Conservation (phyloP, 2,888 invertebrate genomes). For the Lasioglossum figueresi region DNA sequence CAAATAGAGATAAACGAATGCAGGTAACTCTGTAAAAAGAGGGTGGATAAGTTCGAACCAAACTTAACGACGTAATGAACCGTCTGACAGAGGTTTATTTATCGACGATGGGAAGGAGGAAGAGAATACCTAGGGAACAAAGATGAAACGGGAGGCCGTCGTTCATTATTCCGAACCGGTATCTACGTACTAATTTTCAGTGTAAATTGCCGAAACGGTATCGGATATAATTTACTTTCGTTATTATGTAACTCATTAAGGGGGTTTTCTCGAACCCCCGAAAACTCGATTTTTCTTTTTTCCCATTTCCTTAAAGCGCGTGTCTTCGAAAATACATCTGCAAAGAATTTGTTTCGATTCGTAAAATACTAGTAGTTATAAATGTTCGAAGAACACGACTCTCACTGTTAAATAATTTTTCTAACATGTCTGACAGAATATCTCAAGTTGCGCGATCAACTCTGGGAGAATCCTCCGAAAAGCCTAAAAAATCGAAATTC, state of each 20-base stretch:
- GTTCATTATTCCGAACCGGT: constrained; percentile 55
- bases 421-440: no score
- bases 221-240: neutral
- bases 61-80: constrained; percentile 82
- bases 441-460: no score
- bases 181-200: constrained; percentile 60
- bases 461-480: no score
- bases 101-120: constrained; percentile 70
- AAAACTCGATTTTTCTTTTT: neutral
- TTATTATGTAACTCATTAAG: neutral
- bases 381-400: no score
- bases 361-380: no score
- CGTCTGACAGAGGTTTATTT: constrained; percentile 82
- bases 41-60: constrained; percentile 73
- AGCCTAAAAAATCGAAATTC: no score
- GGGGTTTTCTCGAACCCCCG: neutral
- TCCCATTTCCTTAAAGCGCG: neutral
- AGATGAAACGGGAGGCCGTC: constrained; percentile 46
- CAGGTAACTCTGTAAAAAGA: constrained; percentile 46
- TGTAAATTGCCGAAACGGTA: constrained; percentile 20
- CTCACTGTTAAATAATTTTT: no score
- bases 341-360: no score
- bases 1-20: constrained; percentile 26
- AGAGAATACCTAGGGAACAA: constrained; percentile 46
- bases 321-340: neutral